Evolutionary conservation across 2,888 invertebrate genomes (phyloP).

Genomic region (Yponomeuta sedellus): DNA sequence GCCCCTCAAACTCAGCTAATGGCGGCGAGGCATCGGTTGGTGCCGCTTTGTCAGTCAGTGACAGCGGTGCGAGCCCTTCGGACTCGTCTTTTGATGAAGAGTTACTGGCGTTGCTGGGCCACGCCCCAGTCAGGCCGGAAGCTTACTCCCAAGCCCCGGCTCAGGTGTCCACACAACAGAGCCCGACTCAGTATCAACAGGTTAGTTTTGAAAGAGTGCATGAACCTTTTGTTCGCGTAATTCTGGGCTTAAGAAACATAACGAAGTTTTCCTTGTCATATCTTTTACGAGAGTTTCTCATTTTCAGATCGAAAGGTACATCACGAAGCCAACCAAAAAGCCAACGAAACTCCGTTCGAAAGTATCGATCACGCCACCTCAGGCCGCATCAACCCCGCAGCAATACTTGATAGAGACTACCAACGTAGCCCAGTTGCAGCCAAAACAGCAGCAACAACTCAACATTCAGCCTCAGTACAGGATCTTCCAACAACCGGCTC

Average conservation of each 20-base stretch:
- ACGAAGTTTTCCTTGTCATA: no score
- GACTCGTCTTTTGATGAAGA: constrained; percentile 49
- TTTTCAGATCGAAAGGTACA: constrained; percentile 62
- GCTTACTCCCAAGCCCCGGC: constrained; percentile 20
- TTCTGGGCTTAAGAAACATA: background rate
- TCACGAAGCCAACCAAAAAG: constrained; percentile 62
- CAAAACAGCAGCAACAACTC: constrained; percentile 29
- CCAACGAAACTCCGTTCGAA: constrained; percentile 58
- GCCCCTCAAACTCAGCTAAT: constrained; percentile 56
- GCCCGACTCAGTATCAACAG: constrained; percentile 44
- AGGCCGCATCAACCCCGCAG: constrained; percentile 55
- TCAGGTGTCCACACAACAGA: constrained; percentile 46
- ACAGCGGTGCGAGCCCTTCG: constrained; percentile 42
- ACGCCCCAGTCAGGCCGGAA: constrained; percentile 37
- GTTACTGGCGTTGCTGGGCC: constrained; percentile 50
- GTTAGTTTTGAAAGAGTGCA: background rate
- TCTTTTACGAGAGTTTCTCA: background rate
- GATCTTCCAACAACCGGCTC: constrained; percentile 39
- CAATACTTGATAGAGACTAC: constrained; percentile 72
- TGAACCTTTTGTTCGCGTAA: background rate
- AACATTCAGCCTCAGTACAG: constrained; percentile 18
- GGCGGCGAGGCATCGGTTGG: constrained; percentile 69
- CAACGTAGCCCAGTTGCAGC: constrained; percentile 53
- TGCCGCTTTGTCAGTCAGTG: constrained; percentile 64
- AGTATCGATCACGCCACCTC: constrained; percentile 41